These are phyloP conservation scores for Chitala chitala DNA, from an alignment of 2,113 vertebrate species.

Conservation along the genomic window DNA sequence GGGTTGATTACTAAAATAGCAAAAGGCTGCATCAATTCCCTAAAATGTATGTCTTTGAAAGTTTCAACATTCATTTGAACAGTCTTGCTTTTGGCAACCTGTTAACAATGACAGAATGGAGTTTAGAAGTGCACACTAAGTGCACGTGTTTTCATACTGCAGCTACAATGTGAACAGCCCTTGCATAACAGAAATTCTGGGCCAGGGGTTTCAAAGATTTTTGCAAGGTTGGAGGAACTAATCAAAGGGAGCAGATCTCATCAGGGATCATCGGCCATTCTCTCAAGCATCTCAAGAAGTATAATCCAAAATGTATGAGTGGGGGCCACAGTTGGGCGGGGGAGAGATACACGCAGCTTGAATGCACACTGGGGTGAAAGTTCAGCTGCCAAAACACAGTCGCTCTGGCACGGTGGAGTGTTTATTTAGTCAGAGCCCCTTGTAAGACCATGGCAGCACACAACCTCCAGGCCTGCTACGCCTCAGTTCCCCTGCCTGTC, in stretches of 20 bases:
- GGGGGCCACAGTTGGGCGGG: not conserved
- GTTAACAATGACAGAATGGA: slow-evolving; percentile 2
- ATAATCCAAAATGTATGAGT: not conserved
- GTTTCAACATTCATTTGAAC: not conserved
- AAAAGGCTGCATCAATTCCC: too few relatives aligned
- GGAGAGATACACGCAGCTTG: not conserved
- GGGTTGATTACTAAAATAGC: too few relatives aligned
- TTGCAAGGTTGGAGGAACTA: not conserved
- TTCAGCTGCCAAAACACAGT: slow-evolving; percentile 24
- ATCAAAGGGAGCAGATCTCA: slow-evolving; percentile 16
- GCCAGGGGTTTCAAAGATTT: not conserved
- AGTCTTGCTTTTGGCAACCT: not conserved
- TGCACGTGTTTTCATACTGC: slow-evolving; percentile 3
- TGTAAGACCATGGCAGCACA: not conserved
- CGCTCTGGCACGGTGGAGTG: not conserved
- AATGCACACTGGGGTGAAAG: not conserved
- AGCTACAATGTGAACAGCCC: not conserved
- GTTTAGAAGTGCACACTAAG: not conserved
- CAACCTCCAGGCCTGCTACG: not conserved
- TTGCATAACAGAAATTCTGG: not conserved
- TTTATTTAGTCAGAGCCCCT: slow-evolving; percentile 17
- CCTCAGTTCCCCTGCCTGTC: not conserved
- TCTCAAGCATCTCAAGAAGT: not conserved
- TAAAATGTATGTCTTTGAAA: too few relatives aligned
- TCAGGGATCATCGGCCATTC: not conserved